Base-by-base conservation (phyloP, 2,113 vertebrate genomes). In the Saguinus imperator region DNA sequence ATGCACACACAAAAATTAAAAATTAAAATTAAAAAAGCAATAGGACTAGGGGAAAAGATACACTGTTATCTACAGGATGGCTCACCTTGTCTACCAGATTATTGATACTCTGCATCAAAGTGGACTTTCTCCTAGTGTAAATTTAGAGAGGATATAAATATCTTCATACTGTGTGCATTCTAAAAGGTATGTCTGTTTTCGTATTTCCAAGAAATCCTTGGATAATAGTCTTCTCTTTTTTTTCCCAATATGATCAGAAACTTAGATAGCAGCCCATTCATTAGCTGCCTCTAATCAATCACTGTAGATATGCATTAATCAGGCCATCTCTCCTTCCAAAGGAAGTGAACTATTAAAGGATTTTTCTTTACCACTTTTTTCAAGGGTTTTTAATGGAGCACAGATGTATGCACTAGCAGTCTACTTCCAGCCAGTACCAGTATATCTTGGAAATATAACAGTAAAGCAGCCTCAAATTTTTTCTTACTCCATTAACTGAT, bases 401-500 rank as follows among this genome's bases (percentile, higher is more conserved):
- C 6, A 85, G 8, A 6, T 85, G 2, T 77, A 87, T 96, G 37
- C 35, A 85, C 7, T 55, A 35, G 8, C 4, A 27, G 58, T 86
- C n/a, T 91, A 35, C 66, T 61, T 94, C 4, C 3, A 83, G 40
- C 17, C 16, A 80, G 11, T 73, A 29, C 23, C 66, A 89, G 4
- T 89, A 23, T 29, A 91, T 94, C 68, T 85, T 57, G 11, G 66
- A 76, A 43, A 70, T 73, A 23, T 80, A 84, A 95, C 12, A 70
- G 80, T 68, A 95, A 92, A 94, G 12, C 40, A 91, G 18, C 85
- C 25, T 93, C 27, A 61, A 20, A 32, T 1, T 45, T 92, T 89
- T 91, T 70, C 50, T 73, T 82, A 82, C 58, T 76, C 48, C 70
- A 94, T 81, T 94, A 96, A 58, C 14, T 72, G 23, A 66, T 90